phyloP scores from a whole-genome alignment of 2,113 vertebrate species.

The Oryzias curvinotus region DNA sequence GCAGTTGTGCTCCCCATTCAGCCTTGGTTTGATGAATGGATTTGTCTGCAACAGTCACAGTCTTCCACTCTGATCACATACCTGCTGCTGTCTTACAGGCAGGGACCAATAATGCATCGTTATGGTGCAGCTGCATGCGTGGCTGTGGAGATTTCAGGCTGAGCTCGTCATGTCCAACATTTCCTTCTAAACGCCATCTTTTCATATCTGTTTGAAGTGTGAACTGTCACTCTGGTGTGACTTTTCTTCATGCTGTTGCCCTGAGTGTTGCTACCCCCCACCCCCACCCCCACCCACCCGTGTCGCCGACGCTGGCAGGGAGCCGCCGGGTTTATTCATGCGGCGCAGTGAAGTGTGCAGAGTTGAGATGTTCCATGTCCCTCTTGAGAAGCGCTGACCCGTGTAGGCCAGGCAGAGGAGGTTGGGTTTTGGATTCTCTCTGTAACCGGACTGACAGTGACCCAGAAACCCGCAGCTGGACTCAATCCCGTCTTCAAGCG shows the following conservation, averaged over 20 bases:
- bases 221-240: constrained; percentile 32
- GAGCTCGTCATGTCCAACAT: constrained; percentile 1
- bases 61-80: constrained; percentile 26
- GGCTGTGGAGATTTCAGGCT: constrained; percentile 33
- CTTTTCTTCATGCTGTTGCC: constrained; percentile 27
- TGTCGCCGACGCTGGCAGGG: constrained; percentile 47
- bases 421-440: constrained; percentile 18
- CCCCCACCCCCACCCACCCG: too few species aligned
- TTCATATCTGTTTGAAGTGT: constrained; percentile 30
- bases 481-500: constrained; percentile 5
- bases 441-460: constrained; percentile 33
- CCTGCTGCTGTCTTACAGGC: constrained; percentile 33
- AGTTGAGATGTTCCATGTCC: constrained; percentile 37
- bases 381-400: constrained; percentile 54
- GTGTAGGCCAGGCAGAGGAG: constrained; percentile 37
- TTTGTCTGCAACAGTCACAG: constrained; percentile 26
- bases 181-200: constrained; percentile 21
- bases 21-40: constrained; percentile 45
- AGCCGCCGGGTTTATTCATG: constrained; percentile 45
- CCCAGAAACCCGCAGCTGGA: constrained; percentile 44
- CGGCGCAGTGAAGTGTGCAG: constrained; percentile 57
- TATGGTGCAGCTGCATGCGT: constrained; percentile 46
- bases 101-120: constrained; percentile 62
- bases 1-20: constrained; percentile 28
- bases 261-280: constrained; percentile 20